These are phyloP conservation scores for Brachionus koreanus DNA, from an alignment of 1,140 invertebrate genomes.

Conservation along the genomic window DNA sequence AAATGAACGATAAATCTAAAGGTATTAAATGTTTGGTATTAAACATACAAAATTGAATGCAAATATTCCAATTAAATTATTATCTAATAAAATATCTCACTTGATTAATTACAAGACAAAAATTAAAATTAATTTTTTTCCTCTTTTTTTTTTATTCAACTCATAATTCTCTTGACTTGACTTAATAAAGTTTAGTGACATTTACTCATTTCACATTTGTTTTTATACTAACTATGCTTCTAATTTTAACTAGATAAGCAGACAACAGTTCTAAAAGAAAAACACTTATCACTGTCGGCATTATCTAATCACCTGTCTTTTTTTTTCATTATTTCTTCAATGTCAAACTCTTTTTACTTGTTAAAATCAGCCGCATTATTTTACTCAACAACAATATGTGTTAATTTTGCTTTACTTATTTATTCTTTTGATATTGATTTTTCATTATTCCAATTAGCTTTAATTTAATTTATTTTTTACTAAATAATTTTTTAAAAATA, in stretches of 20 bases:
- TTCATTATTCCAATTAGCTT: too few species aligned
- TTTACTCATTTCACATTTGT: not conserved
- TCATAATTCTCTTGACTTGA: too few species aligned
- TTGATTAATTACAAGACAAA: not conserved
- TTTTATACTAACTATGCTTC: not conserved
- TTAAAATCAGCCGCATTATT: too few species aligned
- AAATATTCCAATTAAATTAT: not conserved
- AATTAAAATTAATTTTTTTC: not conserved
- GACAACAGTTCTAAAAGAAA: not conserved
- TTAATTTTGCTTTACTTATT: too few species aligned
- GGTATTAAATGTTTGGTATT: conserved; percentile 22
- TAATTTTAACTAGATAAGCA: not conserved
- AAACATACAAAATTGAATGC: not conserved
- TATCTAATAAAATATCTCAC: not conserved
- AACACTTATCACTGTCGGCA: too few species aligned
- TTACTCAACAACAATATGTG: not conserved
- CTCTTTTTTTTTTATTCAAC: not conserved
- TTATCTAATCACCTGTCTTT: not conserved
- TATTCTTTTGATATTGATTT: too few species aligned
- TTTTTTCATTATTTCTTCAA: not conserved
- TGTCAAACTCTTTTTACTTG: too few species aligned
- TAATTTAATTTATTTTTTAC: too few species aligned
- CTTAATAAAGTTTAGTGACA: too few species aligned
- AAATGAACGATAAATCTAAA: not conserved
- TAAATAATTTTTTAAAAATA: too few species aligned